Percentiles rank a stretch among this genome's conserved stretches.
These are phyloP conservation scores for Cetoscarus ocellatus DNA, from an alignment of 2,797 vertebrate genomes.

Conservation along the genomic window DNA sequence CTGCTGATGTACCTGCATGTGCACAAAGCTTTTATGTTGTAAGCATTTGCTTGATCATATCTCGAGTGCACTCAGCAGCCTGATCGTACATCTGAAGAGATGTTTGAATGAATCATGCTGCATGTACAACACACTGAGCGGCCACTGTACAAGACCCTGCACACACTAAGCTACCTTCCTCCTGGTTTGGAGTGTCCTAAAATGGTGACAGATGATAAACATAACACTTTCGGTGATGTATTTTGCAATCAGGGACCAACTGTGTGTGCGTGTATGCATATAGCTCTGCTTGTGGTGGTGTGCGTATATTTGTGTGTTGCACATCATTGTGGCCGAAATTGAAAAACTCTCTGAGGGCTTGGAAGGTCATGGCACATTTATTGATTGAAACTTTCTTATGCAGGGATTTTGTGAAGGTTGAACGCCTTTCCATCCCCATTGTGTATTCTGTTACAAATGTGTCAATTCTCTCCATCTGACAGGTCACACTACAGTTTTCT, in stretches of 20 bases:
- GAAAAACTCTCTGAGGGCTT: constrained; percentile 68
- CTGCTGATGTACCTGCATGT: background rate
- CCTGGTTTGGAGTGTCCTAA: constrained; percentile 6
- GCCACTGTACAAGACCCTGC: background rate
- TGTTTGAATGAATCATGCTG: constrained; percentile 27
- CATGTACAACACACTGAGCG: constrained; percentile 14
- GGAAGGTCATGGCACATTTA: constrained; percentile 67
- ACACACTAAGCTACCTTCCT: constrained; percentile 12
- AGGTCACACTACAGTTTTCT: constrained; percentile 26
- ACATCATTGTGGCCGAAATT: constrained; percentile 70
- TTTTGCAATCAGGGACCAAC: constrained; percentile 9
- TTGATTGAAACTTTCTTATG: constrained; percentile 74
- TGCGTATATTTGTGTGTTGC: constrained; percentile 54
- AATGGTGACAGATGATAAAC: constrained; percentile 11
- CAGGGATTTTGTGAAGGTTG: constrained; percentile 68
- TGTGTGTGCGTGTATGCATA: constrained; percentile 10
- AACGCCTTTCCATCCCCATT: constrained; percentile 58
- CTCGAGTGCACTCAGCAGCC: constrained; percentile 39
- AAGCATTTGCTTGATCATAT: constrained; percentile 15
- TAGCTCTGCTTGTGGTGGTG: constrained; percentile 14
- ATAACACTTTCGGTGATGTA: background rate
- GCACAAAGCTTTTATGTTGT: constrained; percentile 17
- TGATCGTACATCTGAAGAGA: constrained; percentile 10
- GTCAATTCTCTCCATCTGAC: constrained; percentile 48
- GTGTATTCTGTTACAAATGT: constrained; percentile 54